A percentile compares a stretch with the other conserved stretches of the same genome.
Evolutionary conservation across 2,113 vertebrate genomes (phyloP).

Genomic region (Cromileptes altivelis): DNA sequence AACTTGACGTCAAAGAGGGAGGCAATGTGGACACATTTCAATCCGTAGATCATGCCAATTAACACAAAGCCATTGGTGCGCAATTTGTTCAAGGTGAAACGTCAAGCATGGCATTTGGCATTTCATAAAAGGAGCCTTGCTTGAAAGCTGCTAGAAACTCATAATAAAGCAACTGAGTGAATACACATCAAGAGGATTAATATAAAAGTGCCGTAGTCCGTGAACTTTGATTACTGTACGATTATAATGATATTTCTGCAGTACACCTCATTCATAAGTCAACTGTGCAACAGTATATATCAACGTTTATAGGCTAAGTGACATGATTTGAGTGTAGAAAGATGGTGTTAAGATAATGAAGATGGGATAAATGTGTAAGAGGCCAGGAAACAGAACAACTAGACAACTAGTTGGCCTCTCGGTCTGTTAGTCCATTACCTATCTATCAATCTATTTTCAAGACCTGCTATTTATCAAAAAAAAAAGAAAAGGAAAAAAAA

Average conservation of each 20-base stretch:
- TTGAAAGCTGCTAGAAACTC: not conserved
- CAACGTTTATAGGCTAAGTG: not conserved
- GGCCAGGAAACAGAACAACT: not conserved
- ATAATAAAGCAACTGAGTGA: constrained; percentile 20
- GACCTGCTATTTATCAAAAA: constrained; percentile 23
- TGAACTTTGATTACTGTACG: constrained; percentile 1
- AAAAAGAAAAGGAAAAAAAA: not conserved
- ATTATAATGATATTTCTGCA: not conserved
- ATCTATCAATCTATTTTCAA: constrained; percentile 19
- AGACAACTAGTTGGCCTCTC: not conserved
- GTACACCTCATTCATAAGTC: not conserved
- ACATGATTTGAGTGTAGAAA: not conserved
- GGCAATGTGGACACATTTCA: constrained; percentile 30
- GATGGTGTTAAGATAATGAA: not conserved
- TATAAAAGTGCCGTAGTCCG: not conserved
- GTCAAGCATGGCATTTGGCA: constrained; percentile 14
- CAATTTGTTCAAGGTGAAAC: constrained; percentile 50
- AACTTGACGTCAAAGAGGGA: constrained; percentile 32
- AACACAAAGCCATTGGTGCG: constrained; percentile 22
- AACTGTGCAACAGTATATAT: not conserved
- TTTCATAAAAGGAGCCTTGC: constrained; percentile 11
- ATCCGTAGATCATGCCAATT: constrained; percentile 6
- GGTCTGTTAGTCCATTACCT: constrained; percentile 31
- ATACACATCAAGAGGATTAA: not conserved
- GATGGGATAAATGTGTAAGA: not conserved